Conservation (phyloP, 2,888 invertebrate genomes). For the Stegophylla sp. region DNA sequence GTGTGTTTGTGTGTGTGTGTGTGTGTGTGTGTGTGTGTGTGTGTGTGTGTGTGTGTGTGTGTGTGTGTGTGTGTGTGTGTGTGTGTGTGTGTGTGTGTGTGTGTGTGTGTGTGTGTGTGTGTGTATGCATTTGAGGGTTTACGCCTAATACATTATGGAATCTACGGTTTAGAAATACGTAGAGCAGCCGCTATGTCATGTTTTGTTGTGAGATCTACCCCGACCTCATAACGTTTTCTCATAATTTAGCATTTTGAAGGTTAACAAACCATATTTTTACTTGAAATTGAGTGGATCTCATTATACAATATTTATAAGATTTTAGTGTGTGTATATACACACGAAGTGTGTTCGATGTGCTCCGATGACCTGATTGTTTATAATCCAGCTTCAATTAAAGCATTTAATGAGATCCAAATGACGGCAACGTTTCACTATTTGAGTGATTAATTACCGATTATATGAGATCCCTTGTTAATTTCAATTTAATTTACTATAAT, state of each 20-base stretch:
- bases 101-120: neutral
- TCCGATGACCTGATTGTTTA: neutral
- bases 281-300: neutral
- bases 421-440: constrained; percentile 11
- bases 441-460: neutral
- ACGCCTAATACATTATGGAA: neutral
- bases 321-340: constrained; percentile 12
- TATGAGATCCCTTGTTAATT: neutral
- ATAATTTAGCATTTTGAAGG: neutral
- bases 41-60: too few species aligned
- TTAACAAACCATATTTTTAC: neutral
- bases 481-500: too few species aligned
- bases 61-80: too few species aligned
- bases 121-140: neutral
- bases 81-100: too few species aligned
- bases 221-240: constrained; percentile 10
- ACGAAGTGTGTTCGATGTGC: neutral
- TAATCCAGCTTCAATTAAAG: neutral
- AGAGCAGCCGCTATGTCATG: constrained; percentile 12
- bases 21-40: too few species aligned
- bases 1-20: too few species aligned
- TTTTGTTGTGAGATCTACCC: constrained; percentile 21
- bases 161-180: constrained; percentile 1
- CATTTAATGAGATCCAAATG: constrained; percentile 6
- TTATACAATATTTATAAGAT: constrained; percentile 5